phyloP scores from a whole-genome alignment of 2,888 invertebrate genomes.

The Sepioteuthis lessoniana region DNA sequence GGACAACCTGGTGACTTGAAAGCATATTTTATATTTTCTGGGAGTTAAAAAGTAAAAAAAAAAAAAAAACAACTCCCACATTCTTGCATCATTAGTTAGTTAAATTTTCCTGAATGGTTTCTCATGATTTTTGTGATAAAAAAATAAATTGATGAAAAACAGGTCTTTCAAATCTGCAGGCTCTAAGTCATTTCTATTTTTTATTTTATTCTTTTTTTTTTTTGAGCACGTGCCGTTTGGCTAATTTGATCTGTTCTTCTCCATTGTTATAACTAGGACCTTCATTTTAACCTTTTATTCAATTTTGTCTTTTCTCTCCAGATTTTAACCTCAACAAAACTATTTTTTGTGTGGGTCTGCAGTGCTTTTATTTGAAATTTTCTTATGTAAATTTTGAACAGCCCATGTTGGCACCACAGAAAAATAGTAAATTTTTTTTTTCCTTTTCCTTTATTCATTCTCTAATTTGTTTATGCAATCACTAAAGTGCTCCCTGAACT shows the following conservation, averaged over 20 bases:
- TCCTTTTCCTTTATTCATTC: neutral
- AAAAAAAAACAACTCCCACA: neutral
- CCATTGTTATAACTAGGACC: neutral
- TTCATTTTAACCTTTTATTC: neutral
- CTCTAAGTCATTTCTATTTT: neutral
- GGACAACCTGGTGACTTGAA: too few relatives aligned
- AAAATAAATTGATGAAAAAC: neutral
- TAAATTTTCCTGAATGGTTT: neutral
- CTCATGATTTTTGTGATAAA: neutral
- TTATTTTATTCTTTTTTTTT: neutral
- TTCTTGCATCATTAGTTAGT: neutral
- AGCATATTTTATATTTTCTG: neutral
- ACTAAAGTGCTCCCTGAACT: neutral
- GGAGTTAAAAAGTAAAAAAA: neutral
- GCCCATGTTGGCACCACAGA: slow-evolving; percentile 11
- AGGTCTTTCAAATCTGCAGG: neutral
- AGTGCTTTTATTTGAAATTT: slow-evolving; percentile 14
- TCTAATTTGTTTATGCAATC: neutral
- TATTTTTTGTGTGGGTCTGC: neutral
- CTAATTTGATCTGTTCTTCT: neutral
- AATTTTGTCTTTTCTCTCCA: neutral
- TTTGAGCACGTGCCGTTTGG: neutral
- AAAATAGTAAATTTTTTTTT: neutral
- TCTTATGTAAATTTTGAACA: neutral
- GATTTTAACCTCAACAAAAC: neutral